phyloP scores from a whole-genome alignment of 1,140 invertebrate species.

The Penaeus indicus region DNA sequence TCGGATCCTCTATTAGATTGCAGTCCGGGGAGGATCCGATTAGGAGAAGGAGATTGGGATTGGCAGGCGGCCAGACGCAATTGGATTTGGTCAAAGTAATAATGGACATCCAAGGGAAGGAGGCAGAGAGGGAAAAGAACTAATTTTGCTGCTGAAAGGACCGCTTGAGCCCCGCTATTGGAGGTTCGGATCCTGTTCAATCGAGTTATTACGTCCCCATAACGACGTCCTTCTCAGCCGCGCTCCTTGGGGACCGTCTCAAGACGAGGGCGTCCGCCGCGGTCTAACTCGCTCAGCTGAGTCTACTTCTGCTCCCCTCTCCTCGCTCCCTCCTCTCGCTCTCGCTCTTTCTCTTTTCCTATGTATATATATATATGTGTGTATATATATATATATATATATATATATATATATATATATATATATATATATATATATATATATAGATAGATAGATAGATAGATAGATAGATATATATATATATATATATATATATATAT shows the following conservation, averaged over 20 bases:
- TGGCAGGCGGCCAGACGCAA: constrained; percentile 59
- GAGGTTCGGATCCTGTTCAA: constrained; percentile 2
- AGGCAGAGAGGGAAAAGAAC: constrained; percentile 46
- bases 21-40: constrained; percentile 53
- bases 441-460: too few species aligned
- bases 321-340: neutral
- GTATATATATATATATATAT: too few species aligned
- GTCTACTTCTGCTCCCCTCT: neutral
- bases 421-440: too few species aligned
- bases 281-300: neutral
- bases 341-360: too few species aligned
- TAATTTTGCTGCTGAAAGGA: constrained; percentile 47
- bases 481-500: too few species aligned
- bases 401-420: too few species aligned
- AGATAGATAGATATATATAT: too few species aligned
- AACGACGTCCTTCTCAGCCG: constrained; percentile 7
- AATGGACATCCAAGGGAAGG: constrained; percentile 53
- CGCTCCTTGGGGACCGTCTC: constrained; percentile 8
- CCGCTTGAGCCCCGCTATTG: constrained; percentile 31
- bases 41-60: constrained; percentile 61
- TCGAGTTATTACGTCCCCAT: constrained; percentile 19
- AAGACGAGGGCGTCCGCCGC: neutral
- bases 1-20: constrained; percentile 57
- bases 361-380: too few species aligned
- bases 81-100: constrained; percentile 63